A percentile compares a stretch with the other conserved stretches of the same genome.
These are phyloP conservation scores for Apostichopus japonicus DNA, from an alignment of 35 echinoderm and acorn worm species.

Conservation along the genomic window DNA sequence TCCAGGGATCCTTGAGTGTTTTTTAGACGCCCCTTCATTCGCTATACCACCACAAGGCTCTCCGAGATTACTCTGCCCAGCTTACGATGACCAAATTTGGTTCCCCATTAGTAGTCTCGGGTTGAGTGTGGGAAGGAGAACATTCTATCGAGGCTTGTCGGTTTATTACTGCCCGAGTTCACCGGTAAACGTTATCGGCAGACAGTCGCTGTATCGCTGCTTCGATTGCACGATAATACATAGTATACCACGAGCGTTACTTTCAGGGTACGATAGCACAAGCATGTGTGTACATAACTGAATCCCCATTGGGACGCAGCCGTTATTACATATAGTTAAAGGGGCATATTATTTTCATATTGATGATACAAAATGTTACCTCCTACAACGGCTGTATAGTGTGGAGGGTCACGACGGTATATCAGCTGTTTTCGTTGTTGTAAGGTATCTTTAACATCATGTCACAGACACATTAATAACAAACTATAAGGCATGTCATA, in stretches of 20 bases:
- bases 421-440: background rate
- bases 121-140: conserved; percentile 6
- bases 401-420: background rate
- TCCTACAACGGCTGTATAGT: background rate
- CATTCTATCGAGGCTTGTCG: background rate
- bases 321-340: conserved; percentile 5
- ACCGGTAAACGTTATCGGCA: background rate
- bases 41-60: background rate
- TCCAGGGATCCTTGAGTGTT: background rate
- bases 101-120: conserved; percentile 5
- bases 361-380: background rate
- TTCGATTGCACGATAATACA: background rate
- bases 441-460: background rate
- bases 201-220: background rate
- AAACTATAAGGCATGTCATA: background rate
- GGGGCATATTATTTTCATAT: background rate
- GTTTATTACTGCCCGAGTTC: background rate
- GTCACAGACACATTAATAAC: background rate
- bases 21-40: background rate
- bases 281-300: background rate
- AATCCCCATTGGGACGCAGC: background rate
- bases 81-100: conserved; percentile 42
- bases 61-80: background rate
- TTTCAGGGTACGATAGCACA: conserved; percentile 18
- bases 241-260: background rate